Evolutionary conservation across 2,888 invertebrate genomes (phyloP), one percentile per base, ranked within the genome.

Genomic region (Heliconius aoede): DNA sequence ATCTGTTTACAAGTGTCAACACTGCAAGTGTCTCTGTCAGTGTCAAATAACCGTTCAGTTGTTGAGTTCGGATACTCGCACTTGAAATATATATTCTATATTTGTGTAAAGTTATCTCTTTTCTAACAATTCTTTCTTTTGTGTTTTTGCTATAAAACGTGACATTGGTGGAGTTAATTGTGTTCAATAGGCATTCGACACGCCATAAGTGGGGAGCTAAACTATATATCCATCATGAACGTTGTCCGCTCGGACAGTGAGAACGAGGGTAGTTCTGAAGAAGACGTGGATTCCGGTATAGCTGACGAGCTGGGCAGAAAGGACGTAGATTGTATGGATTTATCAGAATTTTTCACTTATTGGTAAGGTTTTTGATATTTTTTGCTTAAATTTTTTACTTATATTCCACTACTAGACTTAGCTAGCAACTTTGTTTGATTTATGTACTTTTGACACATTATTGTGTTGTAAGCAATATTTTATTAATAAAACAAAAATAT

Each of bases 261-360:
- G 21, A 84, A 85, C 40, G 83, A 82, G 36, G 86, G 87, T 2
- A 90, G 90, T 78, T 90, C 90, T 0, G 94, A 94, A 76, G 94
- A 92, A 68, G 94, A 94, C 84, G 83, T 93, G 9, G 94, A 94
- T 76, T 93, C 94, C 0, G 94, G 94, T 0, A 94, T 94, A 30
- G 94, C 86, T 0, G 94, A 94, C 78, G 93, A 92, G 72, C 81
- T 80, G 81, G 18, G 85, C 83, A 32, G 82, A 82, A 32, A 83
- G 30, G 87, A 89, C 55, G 71, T 85, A 60, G 93, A 93, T 86
- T 92, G 93, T 82, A 93, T 93, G 93, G 94, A 94, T 88, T 84
- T 94, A 0, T 87, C 91, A 0, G 91, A 91, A 81, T 91, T 93
- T 79, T 92, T 93, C 76, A 83, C 87, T 60, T 93, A 94, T 77